Percentiles rank a stretch among this genome's conserved stretches.
Evolutionary conservation across 2,888 invertebrate genomes (phyloP).

Genomic region (Sabellastarte sp.): DNA sequence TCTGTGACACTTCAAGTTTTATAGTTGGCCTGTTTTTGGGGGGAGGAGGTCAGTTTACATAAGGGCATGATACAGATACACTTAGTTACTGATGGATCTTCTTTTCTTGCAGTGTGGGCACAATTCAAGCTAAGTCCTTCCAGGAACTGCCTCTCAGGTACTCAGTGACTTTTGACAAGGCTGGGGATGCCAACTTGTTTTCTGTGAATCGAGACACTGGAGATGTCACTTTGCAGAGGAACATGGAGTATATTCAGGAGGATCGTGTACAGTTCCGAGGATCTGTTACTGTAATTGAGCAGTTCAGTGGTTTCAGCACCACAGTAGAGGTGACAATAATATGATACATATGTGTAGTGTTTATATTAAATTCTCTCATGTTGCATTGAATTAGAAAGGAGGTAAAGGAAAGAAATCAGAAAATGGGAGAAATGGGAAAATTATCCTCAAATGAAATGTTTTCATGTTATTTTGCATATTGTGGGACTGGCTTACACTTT

Average conservation of each 20-base stretch:
- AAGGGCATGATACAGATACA: background rate
- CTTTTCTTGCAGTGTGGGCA: constrained; percentile 11
- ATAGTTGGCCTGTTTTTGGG: too few relatives aligned
- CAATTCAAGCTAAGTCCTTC: constrained; percentile 19
- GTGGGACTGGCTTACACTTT: too few relatives aligned
- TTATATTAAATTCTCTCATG: too few relatives aligned
- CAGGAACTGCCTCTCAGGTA: constrained; percentile 15
- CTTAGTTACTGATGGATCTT: too few relatives aligned
- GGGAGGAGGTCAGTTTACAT: background rate
- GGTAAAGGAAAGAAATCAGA: too few relatives aligned
- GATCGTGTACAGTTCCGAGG: constrained; percentile 16
- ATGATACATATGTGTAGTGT: too few relatives aligned
- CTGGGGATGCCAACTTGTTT: background rate
- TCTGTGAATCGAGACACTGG: constrained; percentile 6
- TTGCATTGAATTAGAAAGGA: too few relatives aligned
- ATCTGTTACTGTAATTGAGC: constrained; percentile 14
- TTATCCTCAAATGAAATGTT: too few relatives aligned
- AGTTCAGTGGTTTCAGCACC: background rate
- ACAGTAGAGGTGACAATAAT: background rate
- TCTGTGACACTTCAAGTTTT: too few relatives aligned
- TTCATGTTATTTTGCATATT: too few relatives aligned
- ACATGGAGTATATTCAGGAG: constrained; percentile 2
- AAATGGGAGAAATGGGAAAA: too few relatives aligned
- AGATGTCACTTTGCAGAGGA: constrained; percentile 2
- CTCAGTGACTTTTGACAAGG: background rate